Base-by-base conservation (phyloP, 2,113 vertebrate species). In the Scalopus aquaticus region DNA sequence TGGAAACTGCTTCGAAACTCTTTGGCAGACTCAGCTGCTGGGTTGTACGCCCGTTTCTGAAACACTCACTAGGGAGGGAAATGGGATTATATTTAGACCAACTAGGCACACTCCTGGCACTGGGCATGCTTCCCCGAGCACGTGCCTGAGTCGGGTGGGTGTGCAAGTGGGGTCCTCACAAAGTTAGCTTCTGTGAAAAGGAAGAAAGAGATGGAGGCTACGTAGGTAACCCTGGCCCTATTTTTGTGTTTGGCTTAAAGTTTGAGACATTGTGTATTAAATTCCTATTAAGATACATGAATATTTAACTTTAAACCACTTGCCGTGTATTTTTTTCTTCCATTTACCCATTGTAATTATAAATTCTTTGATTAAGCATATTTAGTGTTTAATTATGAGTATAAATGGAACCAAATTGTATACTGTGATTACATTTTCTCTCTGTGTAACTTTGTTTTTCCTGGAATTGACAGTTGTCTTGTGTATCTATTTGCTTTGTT, bases 241-340 rank as follows among this genome's bases (percentile, higher is more conserved):
- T 22, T 72, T 87, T 77, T 76, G 15, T 65, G 28, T 78, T 89
- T 89, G 56, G 67, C 6, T 28, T 80, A 60, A 88, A 77, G n/a
- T 88, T 56, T 74, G 85, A 88, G 72, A 65, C 2, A 2, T 26
- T 44, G 22, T 44, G 10, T 73, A 1, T 37, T 89, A 46, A 51
- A 19, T 93, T 76, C 74, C 4, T 88, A 1, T 84, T 77, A 65
- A 91, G 37, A n/a, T 60, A 73, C 69, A 11, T 80, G 42, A 49
- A n/a, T 84, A 26, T 94, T 92, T 92, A 82, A 65, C 24, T 70
- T 77, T 13, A 94, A 92, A 28, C 37, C 32, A 44, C 13, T 17
- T 72, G 49, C 39, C 32, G 78, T 62, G 44, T 0, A 32, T 3
- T 79, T 56, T 39, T 13, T 82, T 76, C 22, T 93, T 67, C 54